Evolutionary conservation across 2,888 invertebrate genomes (phyloP).

Genomic region (Drosophila prolongata): DNA sequence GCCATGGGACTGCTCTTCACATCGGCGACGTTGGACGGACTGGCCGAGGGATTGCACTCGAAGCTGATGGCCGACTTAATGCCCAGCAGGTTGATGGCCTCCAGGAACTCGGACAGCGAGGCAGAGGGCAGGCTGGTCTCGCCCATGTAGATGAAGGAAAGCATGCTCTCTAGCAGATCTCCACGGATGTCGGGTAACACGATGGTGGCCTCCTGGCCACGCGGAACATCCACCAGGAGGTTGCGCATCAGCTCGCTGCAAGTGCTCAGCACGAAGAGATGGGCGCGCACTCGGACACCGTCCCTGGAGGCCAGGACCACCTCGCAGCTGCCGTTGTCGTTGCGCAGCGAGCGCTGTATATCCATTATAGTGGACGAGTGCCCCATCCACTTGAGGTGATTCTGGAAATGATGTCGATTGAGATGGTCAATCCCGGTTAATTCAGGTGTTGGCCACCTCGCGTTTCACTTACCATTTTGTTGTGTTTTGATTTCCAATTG

Average conservation of each 20-base stretch:
- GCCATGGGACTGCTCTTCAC: slow-evolving; percentile 6
- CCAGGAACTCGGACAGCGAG: slow-evolving; percentile 82
- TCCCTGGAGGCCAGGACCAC: slow-evolving; percentile 81
- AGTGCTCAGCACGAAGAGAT: slow-evolving; percentile 83
- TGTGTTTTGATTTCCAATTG: slow-evolving; percentile 72
- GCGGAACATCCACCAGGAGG: slow-evolving; percentile 79
- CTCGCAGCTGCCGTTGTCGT: slow-evolving; percentile 80
- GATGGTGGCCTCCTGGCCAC: slow-evolving; percentile 81
- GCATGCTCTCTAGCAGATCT: slow-evolving; percentile 79
- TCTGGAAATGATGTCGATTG: slow-evolving; percentile 49
- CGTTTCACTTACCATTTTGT: slow-evolving; percentile 72
- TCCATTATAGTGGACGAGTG: slow-evolving; percentile 83
- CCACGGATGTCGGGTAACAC: slow-evolving; percentile 83
- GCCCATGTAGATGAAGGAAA: slow-evolving; percentile 83
- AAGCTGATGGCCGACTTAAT: slow-evolving; percentile 84
- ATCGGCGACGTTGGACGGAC: slow-evolving; percentile 30
- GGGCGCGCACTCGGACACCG: slow-evolving; percentile 81
- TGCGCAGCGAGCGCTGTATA: slow-evolving; percentile 80
- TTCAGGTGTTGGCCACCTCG: slow-evolving; percentile 1
- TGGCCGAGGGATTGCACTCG: slow-evolving; percentile 76
- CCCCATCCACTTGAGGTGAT: slow-evolving; percentile 84
- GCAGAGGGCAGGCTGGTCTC: slow-evolving; percentile 82
- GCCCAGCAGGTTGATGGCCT: slow-evolving; percentile 82
- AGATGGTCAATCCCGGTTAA: background rate
- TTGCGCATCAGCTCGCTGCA: slow-evolving; percentile 83